phyloP scores from a whole-genome alignment of 2,888 invertebrate species.

The Entomobrya multifasciata region DNA sequence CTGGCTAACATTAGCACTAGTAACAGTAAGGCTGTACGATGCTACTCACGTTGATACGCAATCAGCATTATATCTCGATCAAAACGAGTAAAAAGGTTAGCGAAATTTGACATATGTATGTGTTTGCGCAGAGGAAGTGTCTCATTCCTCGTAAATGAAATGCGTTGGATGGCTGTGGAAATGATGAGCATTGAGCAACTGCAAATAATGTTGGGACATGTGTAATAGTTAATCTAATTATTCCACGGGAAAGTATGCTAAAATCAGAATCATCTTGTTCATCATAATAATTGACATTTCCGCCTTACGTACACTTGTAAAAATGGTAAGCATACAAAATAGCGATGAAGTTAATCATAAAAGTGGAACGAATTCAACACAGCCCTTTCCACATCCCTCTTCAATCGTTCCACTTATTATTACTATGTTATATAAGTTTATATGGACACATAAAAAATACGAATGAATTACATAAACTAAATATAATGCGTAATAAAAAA shows the following conservation, averaged over 20 bases:
- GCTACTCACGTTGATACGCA: too few relatives aligned
- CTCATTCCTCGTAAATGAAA: constrained; percentile 41
- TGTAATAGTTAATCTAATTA: constrained; percentile 59
- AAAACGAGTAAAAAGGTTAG: not conserved
- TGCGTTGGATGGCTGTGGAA: too few relatives aligned
- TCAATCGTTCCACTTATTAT: not conserved
- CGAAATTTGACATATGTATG: not conserved
- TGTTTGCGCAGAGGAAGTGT: constrained; percentile 40
- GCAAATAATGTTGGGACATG: not conserved
- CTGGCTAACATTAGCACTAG: not conserved
- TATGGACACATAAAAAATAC: not conserved
- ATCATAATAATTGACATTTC: constrained; percentile 67
- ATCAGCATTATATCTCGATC: too few relatives aligned
- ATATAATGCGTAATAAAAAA: constrained; percentile 31
- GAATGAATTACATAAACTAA: too few relatives aligned
- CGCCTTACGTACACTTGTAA: constrained; percentile 23
- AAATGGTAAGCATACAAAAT: not conserved
- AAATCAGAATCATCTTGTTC: constrained; percentile 53
- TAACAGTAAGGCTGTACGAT: too few relatives aligned
- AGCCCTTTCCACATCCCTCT: not conserved
- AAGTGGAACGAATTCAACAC: not conserved
- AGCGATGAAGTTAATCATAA: constrained; percentile 21
- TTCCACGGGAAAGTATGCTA: constrained; percentile 36
- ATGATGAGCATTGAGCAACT: not conserved
- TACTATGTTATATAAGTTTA: not conserved